Base-by-base conservation (phyloP, 2,797 vertebrate genomes). In the Geotrypetes seraphini region DNA sequence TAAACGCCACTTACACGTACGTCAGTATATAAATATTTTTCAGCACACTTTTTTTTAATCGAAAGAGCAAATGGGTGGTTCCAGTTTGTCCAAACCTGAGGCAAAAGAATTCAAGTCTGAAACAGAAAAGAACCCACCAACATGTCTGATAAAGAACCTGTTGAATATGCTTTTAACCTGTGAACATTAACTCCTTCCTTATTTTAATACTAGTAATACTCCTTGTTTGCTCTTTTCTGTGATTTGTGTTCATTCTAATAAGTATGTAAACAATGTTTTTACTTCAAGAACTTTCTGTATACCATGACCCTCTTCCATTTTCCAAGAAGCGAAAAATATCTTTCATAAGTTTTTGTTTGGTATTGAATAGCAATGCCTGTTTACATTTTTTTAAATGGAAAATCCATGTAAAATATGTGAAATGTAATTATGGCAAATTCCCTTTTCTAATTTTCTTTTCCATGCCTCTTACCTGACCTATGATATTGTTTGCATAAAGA, bases 401-500 rank as follows among this genome's bases (percentile, higher is more conserved):
- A n/a, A n/a, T n/a, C n/a, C n/a, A n/a, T n/a, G 3, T 21, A 17
- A 19, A 22, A 23, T 40, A 33, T 48, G 3, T 25, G 14, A 21
- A n/a, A 12, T 31, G 33, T 59, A 31, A 34, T 50, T 63, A 36
- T 57, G 23, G 38, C 1, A 3, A 29, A 31, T 29, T 24, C 4
- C 33, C 3, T 26, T 36, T 52, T 56, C 46, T 23, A 20, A 7
- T 30, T 37, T 47, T 39, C 33, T 44, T 47, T 32, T 33, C 43
- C 31, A 17, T 61, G 36, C 43, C n/a, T 58, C 36, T 4, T 10
- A n/a, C 42, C 25, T 37, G 39, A 21, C 31, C 46, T 20, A 22
- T 34, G 19, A 38, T 53, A 24, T 53, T 63, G 8, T 54, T 66
- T 45, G 31, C 49, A 16, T 18, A 16, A 23, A 17, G 16, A 23